Evolutionary conservation across 2,113 vertebrate species (phyloP).

Genomic region (Grallaria varia): DNA sequence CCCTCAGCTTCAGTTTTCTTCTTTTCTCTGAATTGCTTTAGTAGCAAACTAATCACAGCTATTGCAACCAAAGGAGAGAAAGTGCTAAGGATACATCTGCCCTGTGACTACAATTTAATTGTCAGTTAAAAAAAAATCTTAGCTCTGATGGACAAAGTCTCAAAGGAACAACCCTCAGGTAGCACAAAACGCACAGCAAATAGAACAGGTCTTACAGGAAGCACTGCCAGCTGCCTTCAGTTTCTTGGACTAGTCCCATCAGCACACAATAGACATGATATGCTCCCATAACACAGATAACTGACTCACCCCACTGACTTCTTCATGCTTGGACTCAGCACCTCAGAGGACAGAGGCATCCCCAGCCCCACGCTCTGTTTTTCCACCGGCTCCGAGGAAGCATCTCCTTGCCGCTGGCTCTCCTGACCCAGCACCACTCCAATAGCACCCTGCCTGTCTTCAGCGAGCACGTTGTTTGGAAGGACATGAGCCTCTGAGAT

Average conservation of each 20-base stretch:
- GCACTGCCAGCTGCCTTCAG: neutral
- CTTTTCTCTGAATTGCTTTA: neutral
- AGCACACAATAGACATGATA: neutral
- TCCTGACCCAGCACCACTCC: slow-evolving; percentile 21
- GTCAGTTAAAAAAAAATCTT: neutral
- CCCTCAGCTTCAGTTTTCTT: neutral
- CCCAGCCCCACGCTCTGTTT: slow-evolving; percentile 50
- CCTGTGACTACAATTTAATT: neutral
- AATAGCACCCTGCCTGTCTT: neutral
- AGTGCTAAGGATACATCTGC: neutral
- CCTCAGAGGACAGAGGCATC: neutral
- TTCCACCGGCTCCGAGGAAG: slow-evolving; percentile 48
- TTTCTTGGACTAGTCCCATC: neutral
- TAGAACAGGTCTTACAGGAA: neutral
- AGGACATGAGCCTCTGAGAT: slow-evolving; percentile 70
- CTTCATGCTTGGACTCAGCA: slow-evolving; percentile 47
- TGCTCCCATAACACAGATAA: neutral
- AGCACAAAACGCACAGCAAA: neutral
- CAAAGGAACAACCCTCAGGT: neutral
- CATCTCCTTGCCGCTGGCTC: slow-evolving; percentile 4
- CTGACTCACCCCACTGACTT: slow-evolving; percentile 69
- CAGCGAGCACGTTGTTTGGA: slow-evolving; percentile 48
- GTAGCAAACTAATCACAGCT: neutral
- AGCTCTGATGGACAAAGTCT: neutral
- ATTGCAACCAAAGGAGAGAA: neutral